phyloP scores from a whole-genome alignment of 2,888 invertebrate species.

The Stenichneumon culpator region DNA sequence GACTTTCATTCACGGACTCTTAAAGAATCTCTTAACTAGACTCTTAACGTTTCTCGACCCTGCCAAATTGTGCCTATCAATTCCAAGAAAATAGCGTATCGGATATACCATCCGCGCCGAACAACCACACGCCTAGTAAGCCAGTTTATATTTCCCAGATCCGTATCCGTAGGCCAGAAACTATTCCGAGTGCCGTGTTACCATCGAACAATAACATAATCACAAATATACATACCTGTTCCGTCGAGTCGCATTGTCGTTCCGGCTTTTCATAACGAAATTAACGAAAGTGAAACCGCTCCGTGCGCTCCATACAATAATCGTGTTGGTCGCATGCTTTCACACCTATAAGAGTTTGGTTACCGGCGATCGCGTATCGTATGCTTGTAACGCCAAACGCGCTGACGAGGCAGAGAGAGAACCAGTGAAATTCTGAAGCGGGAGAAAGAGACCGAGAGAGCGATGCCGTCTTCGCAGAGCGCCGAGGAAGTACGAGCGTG shows the following conservation, averaged over 20 bases:
- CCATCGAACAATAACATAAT: neutral
- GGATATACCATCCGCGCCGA: neutral
- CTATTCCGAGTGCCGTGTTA: neutral
- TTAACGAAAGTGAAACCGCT: slow-evolving; percentile 20
- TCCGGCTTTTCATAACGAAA: slow-evolving; percentile 8
- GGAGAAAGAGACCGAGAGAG: neutral
- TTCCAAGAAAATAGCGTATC: neutral
- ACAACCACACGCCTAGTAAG: neutral
- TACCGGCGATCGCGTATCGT: slow-evolving; percentile 48
- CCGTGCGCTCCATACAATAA: slow-evolving; percentile 8
- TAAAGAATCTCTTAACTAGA: too few species aligned
- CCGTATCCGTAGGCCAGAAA: neutral
- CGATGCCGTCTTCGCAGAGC: neutral
- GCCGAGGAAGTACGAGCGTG: neutral
- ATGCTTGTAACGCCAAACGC: slow-evolving; percentile 24
- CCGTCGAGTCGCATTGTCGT: slow-evolving; percentile 15
- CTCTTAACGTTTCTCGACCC: neutral
- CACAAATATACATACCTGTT: slow-evolving; percentile 9
- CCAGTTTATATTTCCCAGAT: neutral
- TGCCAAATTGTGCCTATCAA: neutral
- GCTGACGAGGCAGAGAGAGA: slow-evolving; percentile 2
- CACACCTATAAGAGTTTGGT: slow-evolving; percentile 51
- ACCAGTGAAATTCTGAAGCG: neutral
- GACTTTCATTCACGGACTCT: neutral
- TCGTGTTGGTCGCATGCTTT: slow-evolving; percentile 32